These are phyloP conservation scores for Bucorvus abyssinicus DNA, from an alignment of 2,797 vertebrate genomes.

Conservation along the genomic window DNA sequence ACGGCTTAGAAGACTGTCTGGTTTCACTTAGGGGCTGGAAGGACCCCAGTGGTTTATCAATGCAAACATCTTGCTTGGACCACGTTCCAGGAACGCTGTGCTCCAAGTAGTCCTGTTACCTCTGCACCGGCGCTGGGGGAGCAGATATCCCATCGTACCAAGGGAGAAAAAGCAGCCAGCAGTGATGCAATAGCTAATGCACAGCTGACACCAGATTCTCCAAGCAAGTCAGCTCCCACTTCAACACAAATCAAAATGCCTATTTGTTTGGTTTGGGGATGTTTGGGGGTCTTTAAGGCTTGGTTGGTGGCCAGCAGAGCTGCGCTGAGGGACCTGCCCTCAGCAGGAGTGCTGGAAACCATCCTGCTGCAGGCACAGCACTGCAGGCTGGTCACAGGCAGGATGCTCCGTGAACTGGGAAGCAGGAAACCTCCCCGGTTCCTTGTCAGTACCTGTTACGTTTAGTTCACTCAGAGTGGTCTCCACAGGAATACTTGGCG, in stretches of 20 bases:
- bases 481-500: neutral
- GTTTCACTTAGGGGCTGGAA: constrained; percentile 25
- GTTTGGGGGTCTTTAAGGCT: neutral
- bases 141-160: neutral
- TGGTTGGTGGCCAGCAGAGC: neutral
- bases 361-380: neutral
- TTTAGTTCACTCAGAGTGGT: neutral
- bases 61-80: neutral
- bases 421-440: neutral
- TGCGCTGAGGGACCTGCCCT: neutral
- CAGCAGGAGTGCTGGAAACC: neutral
- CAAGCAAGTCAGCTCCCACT: neutral
- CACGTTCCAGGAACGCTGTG: neutral
- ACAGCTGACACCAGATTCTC: neutral
- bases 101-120: neutral
- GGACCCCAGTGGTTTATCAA: neutral
- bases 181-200: neutral
- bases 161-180: neutral
- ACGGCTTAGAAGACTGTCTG: neutral
- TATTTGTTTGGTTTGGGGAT: fast-evolving
- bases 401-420: neutral
- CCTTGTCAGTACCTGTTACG: neutral
- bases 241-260: neutral
- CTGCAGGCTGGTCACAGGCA: neutral
- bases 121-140: neutral